These are phyloP conservation scores for Oreochromis spilurus DNA, from an alignment of 2,113 vertebrate genomes.

Conservation along the genomic window DNA sequence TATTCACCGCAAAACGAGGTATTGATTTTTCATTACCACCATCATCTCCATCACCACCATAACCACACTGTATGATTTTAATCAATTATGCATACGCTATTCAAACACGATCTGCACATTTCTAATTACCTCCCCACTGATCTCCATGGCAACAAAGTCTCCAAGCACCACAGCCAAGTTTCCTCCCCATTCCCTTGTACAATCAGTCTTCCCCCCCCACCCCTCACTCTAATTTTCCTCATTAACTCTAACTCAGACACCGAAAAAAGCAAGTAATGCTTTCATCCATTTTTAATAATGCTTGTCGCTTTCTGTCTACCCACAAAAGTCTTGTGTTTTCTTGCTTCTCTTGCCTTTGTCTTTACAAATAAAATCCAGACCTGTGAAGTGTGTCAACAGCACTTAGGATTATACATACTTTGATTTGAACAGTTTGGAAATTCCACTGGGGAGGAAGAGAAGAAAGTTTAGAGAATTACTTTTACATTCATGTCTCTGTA, in stretches of 20 bases:
- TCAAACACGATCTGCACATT: conserved; percentile 46
- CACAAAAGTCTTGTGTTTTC: not conserved
- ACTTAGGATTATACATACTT: not conserved
- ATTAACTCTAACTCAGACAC: conserved; percentile 61
- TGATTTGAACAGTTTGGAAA: not conserved
- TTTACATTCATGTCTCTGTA: not conserved
- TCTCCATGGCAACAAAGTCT: conserved; percentile 65
- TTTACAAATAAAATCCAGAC: not conserved
- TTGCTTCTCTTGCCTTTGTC: not conserved
- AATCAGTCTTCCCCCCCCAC: not conserved
- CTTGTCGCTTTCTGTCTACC: not conserved
- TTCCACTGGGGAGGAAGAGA: not conserved
- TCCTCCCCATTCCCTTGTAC: not conserved
- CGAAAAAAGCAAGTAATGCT: conserved; percentile 44
- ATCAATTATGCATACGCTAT: conserved; percentile 60
- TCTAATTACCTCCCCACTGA: conserved; percentile 59
- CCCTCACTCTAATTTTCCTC: conserved; percentile 45
- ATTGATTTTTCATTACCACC: conserved; percentile 21
- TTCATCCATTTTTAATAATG: conserved; percentile 61
- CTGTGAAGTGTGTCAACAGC: not conserved
- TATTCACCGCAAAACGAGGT: not conserved
- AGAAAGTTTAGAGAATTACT: not conserved
- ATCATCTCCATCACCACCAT: not conserved
- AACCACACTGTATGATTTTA: conserved; percentile 31
- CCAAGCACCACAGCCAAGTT: conserved; percentile 6